Evolutionary conservation across 2,797 vertebrate species (phyloP).

Genomic region (Girardinus metallicus): DNA sequence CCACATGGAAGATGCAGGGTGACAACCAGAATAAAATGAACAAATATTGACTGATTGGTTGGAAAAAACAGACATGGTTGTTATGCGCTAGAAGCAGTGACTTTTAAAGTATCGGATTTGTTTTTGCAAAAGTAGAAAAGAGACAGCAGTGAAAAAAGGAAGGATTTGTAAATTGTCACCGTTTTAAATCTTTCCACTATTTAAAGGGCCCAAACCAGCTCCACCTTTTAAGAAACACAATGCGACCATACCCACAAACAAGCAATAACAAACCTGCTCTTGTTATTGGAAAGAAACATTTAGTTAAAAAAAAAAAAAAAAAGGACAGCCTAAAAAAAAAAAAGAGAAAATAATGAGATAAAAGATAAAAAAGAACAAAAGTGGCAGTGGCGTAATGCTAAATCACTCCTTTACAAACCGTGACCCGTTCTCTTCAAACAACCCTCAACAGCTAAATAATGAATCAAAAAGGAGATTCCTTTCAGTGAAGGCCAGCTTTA

Average conservation of each 20-base stretch:
- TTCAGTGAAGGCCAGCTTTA: constrained; percentile 33
- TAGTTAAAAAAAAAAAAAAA: background rate
- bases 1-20: background rate
- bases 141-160: background rate
- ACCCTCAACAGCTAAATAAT: constrained; percentile 37
- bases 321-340: background rate
- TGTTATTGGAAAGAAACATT: background rate
- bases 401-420: constrained; percentile 26
- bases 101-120: background rate
- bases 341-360: background rate
- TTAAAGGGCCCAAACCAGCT: constrained; percentile 2
- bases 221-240: constrained; percentile 21
- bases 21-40: background rate
- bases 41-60: background rate
- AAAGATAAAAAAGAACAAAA: constrained; percentile 3
- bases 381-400: constrained; percentile 19
- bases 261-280: constrained; percentile 6
- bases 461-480: constrained; percentile 45
- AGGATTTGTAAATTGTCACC: background rate
- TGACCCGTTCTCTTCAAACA: constrained; percentile 55
- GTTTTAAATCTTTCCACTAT: background rate
- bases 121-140: background rate
- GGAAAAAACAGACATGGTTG: background rate
- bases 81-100: background rate
- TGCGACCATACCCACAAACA: constrained; percentile 4